Base-by-base conservation (phyloP, 2,888 invertebrate genomes). In the Euplagia quadripunctaria region DNA sequence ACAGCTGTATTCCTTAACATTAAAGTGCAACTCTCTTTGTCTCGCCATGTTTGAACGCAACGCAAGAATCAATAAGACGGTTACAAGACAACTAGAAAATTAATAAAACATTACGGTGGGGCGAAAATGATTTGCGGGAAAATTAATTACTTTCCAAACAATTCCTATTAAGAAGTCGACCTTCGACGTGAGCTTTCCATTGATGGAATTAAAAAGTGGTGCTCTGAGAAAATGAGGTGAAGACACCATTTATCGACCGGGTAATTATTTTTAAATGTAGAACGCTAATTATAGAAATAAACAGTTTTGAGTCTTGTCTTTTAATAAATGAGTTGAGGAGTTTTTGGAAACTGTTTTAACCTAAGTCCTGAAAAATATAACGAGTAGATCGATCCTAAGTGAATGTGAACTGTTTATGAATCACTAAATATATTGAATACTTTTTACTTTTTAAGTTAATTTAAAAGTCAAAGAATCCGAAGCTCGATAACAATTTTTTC, bases 141-240 rank as follows among this genome's bases (percentile, higher is more conserved):
- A 91, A 90, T 89, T 91, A 90, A 91, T 90, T 91, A 88, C 87
- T 90, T 90, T 87, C 78, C 82, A 70, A 87, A 88, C 90, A 89
- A 91, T 89, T 91, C 82, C 88, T 85, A 90, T 89, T 89, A 86
- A 74, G 78, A 67, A 79, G 78, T 77, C 79, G 78, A 79, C 78
- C 79, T 76, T 77, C 80, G 82, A 78, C 82, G 69, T 81, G 79
- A 80, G 78, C 69, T 77, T 79, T 68, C 52, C 68, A 79, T 69
- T 73, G 70, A 78, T 79, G 77, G 67, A 74, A 85, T 87, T 79
- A 76, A 70, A 78, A 82, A 85, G 80, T 76, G 73, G 66, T 77
- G 69, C 71, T 65, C 31, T 17, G 41, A 55, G 68, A 64, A 77
- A 73, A 76, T 71, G 51, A 75, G 72, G 68, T 71, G 51, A 74